Percentiles rank a stretch among this genome's conserved stretches.
These are phyloP conservation scores for Thalassarche chlororhynchos DNA, from an alignment of 2,113 vertebrate species.

Conservation along the genomic window DNA sequence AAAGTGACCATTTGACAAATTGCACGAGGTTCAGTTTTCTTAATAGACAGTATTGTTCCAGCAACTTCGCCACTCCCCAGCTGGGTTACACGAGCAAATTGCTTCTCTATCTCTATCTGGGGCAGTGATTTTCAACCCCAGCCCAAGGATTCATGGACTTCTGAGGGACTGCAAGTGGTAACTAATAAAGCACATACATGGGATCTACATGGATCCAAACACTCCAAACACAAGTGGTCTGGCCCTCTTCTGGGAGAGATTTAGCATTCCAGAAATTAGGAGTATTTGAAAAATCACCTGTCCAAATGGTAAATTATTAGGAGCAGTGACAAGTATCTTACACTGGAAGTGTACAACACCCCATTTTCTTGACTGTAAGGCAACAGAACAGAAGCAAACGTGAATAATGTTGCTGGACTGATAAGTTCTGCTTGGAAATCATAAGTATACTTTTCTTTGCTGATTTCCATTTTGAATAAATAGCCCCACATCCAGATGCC, in stretches of 20 bases:
- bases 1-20: not conserved
- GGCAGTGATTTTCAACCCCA: not conserved
- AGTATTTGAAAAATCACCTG: not conserved
- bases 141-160: not conserved
- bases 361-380: not conserved
- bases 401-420: not conserved
- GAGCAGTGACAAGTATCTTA: not conserved
- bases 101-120: not conserved
- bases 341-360: not conserved
- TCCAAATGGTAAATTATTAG: not conserved
- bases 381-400: not conserved
- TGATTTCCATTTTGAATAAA: not conserved
- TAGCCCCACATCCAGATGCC: not conserved
- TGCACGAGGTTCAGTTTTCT: not conserved
- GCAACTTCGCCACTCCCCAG: not conserved
- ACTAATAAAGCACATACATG: not conserved
- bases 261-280: not conserved
- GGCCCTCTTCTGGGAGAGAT: not conserved
- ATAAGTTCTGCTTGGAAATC: not conserved
- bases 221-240: not conserved
- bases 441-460: not conserved
- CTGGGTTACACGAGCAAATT: not conserved
- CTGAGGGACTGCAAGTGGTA: not conserved
- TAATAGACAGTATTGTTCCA: not conserved
- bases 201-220: not conserved